phyloP scores from a whole-genome alignment of 1,140 invertebrate species.

The Phthorimaea operculella region DNA sequence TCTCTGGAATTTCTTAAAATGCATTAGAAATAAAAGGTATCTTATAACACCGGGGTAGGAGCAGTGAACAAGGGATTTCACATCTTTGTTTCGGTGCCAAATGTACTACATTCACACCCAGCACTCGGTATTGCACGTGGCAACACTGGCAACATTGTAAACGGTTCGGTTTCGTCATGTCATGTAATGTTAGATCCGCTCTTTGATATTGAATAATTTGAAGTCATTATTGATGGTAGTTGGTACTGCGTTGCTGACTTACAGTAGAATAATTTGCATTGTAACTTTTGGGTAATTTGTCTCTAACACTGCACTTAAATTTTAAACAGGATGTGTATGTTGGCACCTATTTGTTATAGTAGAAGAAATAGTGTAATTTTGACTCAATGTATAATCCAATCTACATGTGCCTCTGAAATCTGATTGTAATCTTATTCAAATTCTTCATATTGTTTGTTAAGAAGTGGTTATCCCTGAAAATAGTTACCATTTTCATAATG shows the following conservation, averaged over 20 bases:
- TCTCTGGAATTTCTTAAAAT: slow-evolving; percentile 41
- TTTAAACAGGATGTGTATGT: not conserved
- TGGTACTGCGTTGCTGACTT: too few species aligned
- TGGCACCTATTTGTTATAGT: not conserved
- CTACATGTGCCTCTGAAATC: not conserved
- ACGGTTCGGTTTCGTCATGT: too few species aligned
- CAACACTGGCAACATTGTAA: too few species aligned
- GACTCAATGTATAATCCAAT: not conserved
- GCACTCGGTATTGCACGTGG: too few species aligned
- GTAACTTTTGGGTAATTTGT: not conserved
- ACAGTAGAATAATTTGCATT: not conserved
- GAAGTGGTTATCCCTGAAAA: slow-evolving; percentile 63
- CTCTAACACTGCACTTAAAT: not conserved
- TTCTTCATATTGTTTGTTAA: slow-evolving; percentile 19
- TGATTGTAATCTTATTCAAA: slow-evolving; percentile 6
- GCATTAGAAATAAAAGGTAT: slow-evolving; percentile 49
- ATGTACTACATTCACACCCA: slow-evolving; percentile 3
- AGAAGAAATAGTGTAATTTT: not conserved
- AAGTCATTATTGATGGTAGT: too few species aligned
- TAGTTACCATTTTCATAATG: slow-evolving; percentile 65
- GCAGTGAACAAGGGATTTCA: slow-evolving; percentile 52
- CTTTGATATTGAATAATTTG: too few species aligned
- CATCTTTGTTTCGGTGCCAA: slow-evolving; percentile 30
- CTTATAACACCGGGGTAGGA: slow-evolving; percentile 52
- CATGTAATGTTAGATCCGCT: too few species aligned